These are phyloP conservation scores for Aethina tumida DNA, from an alignment of 1,140 invertebrate species.

Conservation along the genomic window DNA sequence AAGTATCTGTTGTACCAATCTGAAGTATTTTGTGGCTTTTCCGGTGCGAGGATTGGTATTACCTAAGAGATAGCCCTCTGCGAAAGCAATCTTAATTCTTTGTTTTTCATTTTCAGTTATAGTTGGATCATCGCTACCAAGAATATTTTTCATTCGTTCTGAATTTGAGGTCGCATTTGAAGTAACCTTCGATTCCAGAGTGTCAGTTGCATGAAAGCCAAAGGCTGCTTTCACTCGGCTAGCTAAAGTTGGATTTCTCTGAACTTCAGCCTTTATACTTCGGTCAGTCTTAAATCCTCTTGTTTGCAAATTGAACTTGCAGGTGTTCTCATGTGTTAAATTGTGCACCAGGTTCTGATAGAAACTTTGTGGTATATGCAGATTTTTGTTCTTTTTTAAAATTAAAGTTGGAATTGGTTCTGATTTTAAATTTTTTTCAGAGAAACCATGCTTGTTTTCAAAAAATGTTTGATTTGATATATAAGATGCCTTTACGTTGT, in stretches of 20 bases:
- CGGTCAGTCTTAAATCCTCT: conserved; percentile 68
- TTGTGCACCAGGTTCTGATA: conserved; percentile 25
- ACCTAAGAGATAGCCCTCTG: conserved; percentile 78
- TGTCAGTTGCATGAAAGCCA: conserved; percentile 15
- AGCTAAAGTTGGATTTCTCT: conserved; percentile 55
- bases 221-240: conserved; percentile 48
- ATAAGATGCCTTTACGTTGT: conserved; percentile 31
- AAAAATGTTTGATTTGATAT: conserved; percentile 31
- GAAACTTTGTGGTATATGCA: conserved; percentile 21
- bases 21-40: conserved; percentile 58
- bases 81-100: conserved; percentile 76
- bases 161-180: conserved; percentile 15
- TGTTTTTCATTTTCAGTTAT: conserved; percentile 49
- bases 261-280: conserved; percentile 52
- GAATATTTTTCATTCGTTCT: conserved; percentile 32
- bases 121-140: conserved; percentile 27
- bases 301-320: conserved; percentile 43
- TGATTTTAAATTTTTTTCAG: conserved; percentile 20
- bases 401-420: conserved; percentile 25
- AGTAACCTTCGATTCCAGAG: conserved; percentile 14
- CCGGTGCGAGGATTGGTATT: conserved; percentile 42
- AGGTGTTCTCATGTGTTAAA: conserved; percentile 28
- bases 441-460: conserved; percentile 35
- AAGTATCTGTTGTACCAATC: conserved; percentile 58
- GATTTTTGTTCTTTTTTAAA: conserved; percentile 21